phyloP scores from a whole-genome alignment of 2,113 vertebrate species.

The Bostrychus sinensis region DNA sequence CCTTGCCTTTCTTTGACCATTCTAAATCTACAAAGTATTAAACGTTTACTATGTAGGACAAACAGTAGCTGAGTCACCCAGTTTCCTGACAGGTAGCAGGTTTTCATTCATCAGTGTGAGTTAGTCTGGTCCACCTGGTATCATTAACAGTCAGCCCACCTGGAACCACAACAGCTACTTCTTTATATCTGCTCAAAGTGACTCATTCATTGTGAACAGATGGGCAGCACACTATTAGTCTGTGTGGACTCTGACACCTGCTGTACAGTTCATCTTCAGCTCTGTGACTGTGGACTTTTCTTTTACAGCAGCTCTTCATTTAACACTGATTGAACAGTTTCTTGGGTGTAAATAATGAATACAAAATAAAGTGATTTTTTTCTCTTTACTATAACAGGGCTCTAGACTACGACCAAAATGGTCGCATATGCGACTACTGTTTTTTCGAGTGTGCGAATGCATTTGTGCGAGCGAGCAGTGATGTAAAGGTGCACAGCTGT shows the following conservation, averaged over 20 bases:
- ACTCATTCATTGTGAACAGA: slow-evolving; percentile 37
- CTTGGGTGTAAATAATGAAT: too few relatives aligned
- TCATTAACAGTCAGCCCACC: slow-evolving; percentile 49
- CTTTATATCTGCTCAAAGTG: slow-evolving; percentile 42
- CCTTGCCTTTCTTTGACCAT: too few relatives aligned
- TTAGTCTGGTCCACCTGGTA: slow-evolving; percentile 58
- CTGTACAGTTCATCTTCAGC: slow-evolving; percentile 21
- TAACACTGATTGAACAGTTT: too few relatives aligned
- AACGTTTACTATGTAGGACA: slow-evolving; percentile 7
- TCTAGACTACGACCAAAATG: too few relatives aligned
- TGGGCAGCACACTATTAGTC: slow-evolving; percentile 47
- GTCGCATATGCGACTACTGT: too few relatives aligned
- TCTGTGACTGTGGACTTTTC: slow-evolving; percentile 19
- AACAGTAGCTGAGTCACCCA: slow-evolving; percentile 45
- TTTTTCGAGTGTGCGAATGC: too few relatives aligned
- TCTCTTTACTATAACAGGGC: too few relatives aligned
- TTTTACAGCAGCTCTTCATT: neutral
- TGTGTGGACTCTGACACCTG: slow-evolving; percentile 31
- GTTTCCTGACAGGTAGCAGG: slow-evolving; percentile 37
- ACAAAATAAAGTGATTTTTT: too few relatives aligned
- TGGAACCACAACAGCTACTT: slow-evolving; percentile 52
- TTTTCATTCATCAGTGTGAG: slow-evolving; percentile 49
- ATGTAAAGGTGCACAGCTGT: too few relatives aligned
- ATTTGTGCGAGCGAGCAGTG: too few relatives aligned
- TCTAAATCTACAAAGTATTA: too few relatives aligned